Base-by-base conservation (phyloP, 2,888 invertebrate genomes). In the Helleia helle region DNA sequence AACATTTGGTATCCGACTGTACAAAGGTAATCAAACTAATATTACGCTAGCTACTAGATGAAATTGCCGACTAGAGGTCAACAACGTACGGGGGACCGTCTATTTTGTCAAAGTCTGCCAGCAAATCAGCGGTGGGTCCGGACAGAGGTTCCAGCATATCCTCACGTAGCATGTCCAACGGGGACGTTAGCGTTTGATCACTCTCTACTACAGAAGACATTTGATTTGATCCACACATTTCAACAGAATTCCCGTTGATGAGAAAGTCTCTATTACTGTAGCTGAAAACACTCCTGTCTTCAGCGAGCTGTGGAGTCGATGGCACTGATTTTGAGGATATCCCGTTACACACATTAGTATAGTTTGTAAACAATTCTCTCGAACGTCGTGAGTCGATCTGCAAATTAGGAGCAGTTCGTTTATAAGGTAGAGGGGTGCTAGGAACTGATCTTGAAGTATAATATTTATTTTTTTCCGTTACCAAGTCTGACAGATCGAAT, bases 291-390 rank as follows among this genome's bases (percentile, higher is more conserved):
- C 71, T 76, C 38, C 83, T 63, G 17, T 83, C 84, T 48, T 85
- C 77, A 8, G 77, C 72, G 44, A 89, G 67, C 53, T 89, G 86
- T 9, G 93, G 93, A 11, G 92, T 92, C 1, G 92, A 90, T 14
- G 93, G 93, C 71, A 93, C 92, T 0, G 93, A 93, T 60, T 91
- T 90, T 8, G 92, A 91, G 28, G 76, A 79, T 52, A 87, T 85
- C 27, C 88, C 87, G 51, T 87, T 84, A n/a, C 75, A 56, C 37
- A 59, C 52, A 45, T 51, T 63, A 2, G 67, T 50, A 48, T 68
- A 73, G 40, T 73, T 71, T 1, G 73, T 50, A 50, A 79, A 79
- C 27, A 74, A 47, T 43, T 75, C 74, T 27, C 76, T 57, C n/a
- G 73, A 66, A 24, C 72, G 74, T 29, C 75, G 74, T 38, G 71